Evolutionary conservation across 2,797 vertebrate genomes (phyloP).

Genomic region (Karalla daura): DNA sequence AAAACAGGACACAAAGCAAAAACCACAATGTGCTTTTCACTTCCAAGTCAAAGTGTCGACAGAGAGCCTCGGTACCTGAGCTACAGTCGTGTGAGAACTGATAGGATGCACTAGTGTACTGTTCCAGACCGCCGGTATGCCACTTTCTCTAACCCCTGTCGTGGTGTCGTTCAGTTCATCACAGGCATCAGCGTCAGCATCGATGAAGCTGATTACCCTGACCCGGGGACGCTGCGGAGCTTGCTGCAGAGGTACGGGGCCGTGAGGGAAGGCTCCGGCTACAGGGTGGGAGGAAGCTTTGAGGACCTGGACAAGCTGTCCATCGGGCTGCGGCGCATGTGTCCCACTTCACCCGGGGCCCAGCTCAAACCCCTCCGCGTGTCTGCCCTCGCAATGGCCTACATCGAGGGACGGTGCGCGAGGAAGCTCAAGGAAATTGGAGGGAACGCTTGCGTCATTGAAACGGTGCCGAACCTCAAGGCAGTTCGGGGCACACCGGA

Average conservation of each 20-base stretch:
- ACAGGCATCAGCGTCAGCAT: slow-evolving; percentile 50
- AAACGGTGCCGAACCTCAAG: not conserved
- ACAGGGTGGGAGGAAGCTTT: slow-evolving; percentile 49
- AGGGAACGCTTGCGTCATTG: slow-evolving; percentile 26
- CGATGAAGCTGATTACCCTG: not conserved
- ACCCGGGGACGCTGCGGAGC: not conserved
- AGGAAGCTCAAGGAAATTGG: slow-evolving; percentile 49
- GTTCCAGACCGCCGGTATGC: not conserved
- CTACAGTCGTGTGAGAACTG: too few relatives aligned
- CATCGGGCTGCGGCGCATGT: not conserved
- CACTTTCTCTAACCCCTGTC: not conserved
- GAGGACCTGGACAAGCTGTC: slow-evolving; percentile 42
- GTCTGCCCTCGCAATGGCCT: slow-evolving; percentile 53
- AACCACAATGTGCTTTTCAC: too few relatives aligned
- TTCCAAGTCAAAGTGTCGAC: too few relatives aligned
- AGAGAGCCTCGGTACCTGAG: too few relatives aligned
- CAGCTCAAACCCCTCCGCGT: slow-evolving; percentile 39
- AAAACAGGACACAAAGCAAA: too few relatives aligned
- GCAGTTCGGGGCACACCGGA: not conserved
- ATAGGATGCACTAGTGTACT: too few relatives aligned
- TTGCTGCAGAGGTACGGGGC: not conserved
- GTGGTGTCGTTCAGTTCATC: slow-evolving; percentile 56
- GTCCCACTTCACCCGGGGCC: fast-evolving
- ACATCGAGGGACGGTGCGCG: slow-evolving; percentile 58
- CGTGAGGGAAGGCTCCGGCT: not conserved